Evolutionary conservation across 1,140 invertebrate genomes (phyloP), one percentile per base, ranked within the genome.

Genomic region (Asobara japonica): DNA sequence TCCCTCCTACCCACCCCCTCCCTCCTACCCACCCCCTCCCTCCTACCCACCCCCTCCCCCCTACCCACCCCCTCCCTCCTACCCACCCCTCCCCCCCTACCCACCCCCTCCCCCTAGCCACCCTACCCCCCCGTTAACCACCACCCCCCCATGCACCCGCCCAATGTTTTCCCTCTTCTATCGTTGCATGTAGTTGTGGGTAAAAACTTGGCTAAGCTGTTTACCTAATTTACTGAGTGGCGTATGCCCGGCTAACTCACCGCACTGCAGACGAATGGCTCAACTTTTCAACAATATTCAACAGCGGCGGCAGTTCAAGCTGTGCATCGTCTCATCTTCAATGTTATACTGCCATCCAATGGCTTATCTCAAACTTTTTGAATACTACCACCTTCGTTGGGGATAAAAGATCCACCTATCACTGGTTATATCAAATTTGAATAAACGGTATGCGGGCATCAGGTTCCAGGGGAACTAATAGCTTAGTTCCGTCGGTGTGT

Each of bases 401-500:
- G 30, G 62, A 66, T 70, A 74, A 78, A 82, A 80, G 81, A 77
- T 86, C 86, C 85, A 86, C 86, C 86, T 86, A 85, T 86, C 78
- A 79, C 77, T 76, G 82, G 80, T 84, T 45, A 84, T 84, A 83
- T 84, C 83, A 84, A 79, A 76, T 45, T n/a, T n/a, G n/a, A n/a
- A n/a, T n/a, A n/a, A n/a, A n/a, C n/a, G n/a, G n/a, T n/a, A n/a
- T n/a, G n/a, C n/a, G n/a, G n/a, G n/a, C n/a, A n/a, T n/a, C n/a
- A n/a, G n/a, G n/a, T n/a, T n/a, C n/a, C n/a, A n/a, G n/a, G n/a
- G n/a, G n/a, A n/a, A n/a, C n/a, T n/a, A n/a, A n/a, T n/a, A n/a
- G n/a, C n/a, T n/a, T n/a, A n/a, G n/a, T n/a, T n/a, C n/a, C n/a
- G n/a, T 45, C n/a, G 41, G 7, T 45, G n/a, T 45, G n/a, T 16